These are phyloP conservation scores for Synanthedon tipuliformis DNA, from an alignment of 2,888 invertebrate species.

Conservation along the genomic window DNA sequence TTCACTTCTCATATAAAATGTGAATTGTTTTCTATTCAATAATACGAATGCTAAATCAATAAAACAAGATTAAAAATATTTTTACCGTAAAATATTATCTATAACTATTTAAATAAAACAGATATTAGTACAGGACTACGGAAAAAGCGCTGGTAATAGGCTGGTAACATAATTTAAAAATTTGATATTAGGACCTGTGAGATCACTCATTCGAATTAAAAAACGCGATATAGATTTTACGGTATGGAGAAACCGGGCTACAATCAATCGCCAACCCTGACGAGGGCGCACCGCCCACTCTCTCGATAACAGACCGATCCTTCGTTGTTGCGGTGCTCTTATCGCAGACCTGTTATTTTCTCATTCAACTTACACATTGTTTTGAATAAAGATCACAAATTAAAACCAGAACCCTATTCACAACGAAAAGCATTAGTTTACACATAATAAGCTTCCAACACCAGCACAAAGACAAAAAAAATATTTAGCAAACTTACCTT, in stretches of 20 bases:
- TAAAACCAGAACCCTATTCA: not conserved
- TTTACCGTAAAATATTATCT: too few relatives aligned
- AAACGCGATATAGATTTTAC: not conserved
- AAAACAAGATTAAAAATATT: too few relatives aligned
- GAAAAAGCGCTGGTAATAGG: too few relatives aligned
- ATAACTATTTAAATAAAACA: too few relatives aligned
- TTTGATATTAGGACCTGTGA: too few relatives aligned
- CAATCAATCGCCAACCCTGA: slow-evolving; percentile 24
- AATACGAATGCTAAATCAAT: too few relatives aligned
- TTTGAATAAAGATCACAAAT: slow-evolving; percentile 37
- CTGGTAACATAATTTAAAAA: too few relatives aligned
- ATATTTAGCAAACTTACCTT: slow-evolving; percentile 72
- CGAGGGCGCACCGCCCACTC: slow-evolving; percentile 44
- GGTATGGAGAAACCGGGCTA: not conserved
- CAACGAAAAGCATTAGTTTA: not conserved
- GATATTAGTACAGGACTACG: too few relatives aligned
- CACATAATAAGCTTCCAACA: not conserved
- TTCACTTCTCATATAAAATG: too few relatives aligned
- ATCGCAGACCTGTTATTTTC: slow-evolving; percentile 56
- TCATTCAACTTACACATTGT: slow-evolving; percentile 48
- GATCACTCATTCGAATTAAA: too few relatives aligned
- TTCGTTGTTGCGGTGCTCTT: slow-evolving; percentile 37
- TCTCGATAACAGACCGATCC: slow-evolving; percentile 39
- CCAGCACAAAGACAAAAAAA: not conserved
- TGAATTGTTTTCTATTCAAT: too few relatives aligned